Conservation (phyloP, 2,797 vertebrate genomes). For the Parauchenoglanis punctatus region DNA sequence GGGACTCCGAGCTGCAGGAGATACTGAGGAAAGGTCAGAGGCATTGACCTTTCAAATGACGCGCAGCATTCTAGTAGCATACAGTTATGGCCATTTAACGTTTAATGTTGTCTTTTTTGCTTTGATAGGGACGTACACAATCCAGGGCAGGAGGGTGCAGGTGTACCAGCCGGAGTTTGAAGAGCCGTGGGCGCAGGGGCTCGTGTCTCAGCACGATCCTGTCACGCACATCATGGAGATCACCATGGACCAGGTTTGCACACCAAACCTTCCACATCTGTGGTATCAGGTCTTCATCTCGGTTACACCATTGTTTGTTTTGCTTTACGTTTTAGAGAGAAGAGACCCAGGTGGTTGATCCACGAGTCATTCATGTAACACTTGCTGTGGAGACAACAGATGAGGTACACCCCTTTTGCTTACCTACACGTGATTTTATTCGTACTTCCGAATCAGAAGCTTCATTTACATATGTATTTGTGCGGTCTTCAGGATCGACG, state of each 20-base stretch:
- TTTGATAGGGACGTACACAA: constrained; percentile 86
- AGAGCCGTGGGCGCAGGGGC: constrained; percentile 85
- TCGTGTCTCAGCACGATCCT: constrained; percentile 92
- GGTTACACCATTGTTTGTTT: background rate
- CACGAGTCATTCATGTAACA: constrained; percentile 94
- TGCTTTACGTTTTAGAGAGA: constrained; percentile 74
- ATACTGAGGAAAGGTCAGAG: constrained; percentile 93
- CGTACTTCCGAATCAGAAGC: background rate
- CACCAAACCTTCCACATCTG: background rate
- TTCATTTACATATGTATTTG: background rate
- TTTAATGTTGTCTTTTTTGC: background rate
- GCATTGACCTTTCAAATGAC: background rate
- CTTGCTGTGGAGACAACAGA: constrained; percentile 77
- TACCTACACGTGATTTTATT: background rate
- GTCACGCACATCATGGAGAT: constrained; percentile 95
- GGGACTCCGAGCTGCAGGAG: constrained; percentile 94
- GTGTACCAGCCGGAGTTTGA: constrained; percentile 95
- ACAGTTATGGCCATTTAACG: background rate
- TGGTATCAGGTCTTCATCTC: background rate
- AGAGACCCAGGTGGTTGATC: constrained; percentile 92
- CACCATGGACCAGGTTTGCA: constrained; percentile 85
- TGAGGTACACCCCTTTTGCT: constrained; percentile 77
- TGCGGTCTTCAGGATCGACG: constrained; percentile 49
- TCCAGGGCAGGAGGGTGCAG: constrained; percentile 92
- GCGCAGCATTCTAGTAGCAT: background rate